phyloP scores from a whole-genome alignment of 2,113 vertebrate genomes.

The Phrynocephalus versicolor region DNA sequence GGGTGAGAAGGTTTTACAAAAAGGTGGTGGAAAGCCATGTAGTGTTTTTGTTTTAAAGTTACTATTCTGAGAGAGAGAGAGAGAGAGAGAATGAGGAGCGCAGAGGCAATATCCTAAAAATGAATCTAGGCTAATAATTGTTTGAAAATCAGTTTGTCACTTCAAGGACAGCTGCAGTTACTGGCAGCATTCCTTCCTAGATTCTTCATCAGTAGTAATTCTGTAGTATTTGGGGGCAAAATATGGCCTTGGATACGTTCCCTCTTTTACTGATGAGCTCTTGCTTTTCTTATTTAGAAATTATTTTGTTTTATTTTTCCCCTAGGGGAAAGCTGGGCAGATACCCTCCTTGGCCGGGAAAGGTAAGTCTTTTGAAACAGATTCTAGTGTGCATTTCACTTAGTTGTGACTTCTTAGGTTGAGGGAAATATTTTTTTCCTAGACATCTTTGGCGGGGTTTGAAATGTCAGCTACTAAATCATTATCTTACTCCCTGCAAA shows the following conservation, averaged over 20 bases:
- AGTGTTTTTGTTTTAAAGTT: not conserved
- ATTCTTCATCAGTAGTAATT: not conserved
- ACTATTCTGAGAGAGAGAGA: not conserved
- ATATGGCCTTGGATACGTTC: rapidly evolving
- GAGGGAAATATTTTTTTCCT: not conserved
- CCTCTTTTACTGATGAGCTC: rapidly evolving
- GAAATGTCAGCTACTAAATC: conserved; percentile 31
- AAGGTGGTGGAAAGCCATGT: too few species aligned
- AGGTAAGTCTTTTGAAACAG: conserved; percentile 79
- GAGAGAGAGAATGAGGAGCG: not conserved
- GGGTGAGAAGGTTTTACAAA: not conserved
- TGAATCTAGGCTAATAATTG: not conserved
- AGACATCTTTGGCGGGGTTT: conserved; percentile 3
- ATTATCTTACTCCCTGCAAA: conserved; percentile 11
- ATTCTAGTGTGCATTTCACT: conserved; percentile 18
- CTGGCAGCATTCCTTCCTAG: not conserved
- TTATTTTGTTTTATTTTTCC: conserved; percentile 58
- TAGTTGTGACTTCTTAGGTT: not conserved
- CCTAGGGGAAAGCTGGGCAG: conserved; percentile 95
- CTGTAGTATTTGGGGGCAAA: not conserved
- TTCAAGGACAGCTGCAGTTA: not conserved
- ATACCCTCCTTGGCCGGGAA: conserved; percentile 98
- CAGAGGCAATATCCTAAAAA: too few species aligned
- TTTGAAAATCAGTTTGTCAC: not conserved
- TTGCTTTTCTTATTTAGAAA: not conserved